A percentile compares a stretch with the other conserved stretches of the same genome.
phyloP scores from a whole-genome alignment of 23 tunicate species.

The Halocynthia aurantium region DNA sequence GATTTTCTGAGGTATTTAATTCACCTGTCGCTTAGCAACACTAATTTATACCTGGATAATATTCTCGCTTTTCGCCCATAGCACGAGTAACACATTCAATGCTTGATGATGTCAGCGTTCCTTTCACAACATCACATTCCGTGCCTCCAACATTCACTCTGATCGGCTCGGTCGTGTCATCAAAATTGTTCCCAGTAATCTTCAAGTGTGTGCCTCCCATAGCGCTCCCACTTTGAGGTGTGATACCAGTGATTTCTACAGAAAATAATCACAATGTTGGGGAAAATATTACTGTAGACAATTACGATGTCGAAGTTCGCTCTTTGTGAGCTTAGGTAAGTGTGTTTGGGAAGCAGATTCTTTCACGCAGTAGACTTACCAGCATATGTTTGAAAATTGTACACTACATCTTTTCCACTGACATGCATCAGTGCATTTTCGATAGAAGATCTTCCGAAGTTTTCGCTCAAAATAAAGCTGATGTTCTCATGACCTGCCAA shows the following conservation, averaged over 20 bases:
- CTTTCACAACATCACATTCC: constrained; percentile 17
- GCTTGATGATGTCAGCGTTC: constrained; percentile 13
- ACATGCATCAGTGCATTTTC: not conserved
- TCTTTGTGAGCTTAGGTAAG: too few relatives aligned
- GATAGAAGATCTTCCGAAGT: constrained; percentile 22
- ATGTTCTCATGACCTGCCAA: constrained; percentile 22
- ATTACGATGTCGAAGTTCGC: too few relatives aligned
- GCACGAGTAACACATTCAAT: constrained; percentile 28
- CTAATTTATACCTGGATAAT: not conserved
- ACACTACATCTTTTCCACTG: constrained; percentile 28
- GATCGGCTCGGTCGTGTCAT: constrained; percentile 21
- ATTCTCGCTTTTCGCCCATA: not conserved
- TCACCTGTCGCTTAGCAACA: too few relatives aligned
- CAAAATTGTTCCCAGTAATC: constrained; percentile 25
- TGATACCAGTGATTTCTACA: constrained; percentile 17
- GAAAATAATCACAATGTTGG: too few relatives aligned
- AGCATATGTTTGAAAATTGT: constrained; percentile 37
- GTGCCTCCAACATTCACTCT: constrained; percentile 20
- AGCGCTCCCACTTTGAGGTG: constrained; percentile 26
- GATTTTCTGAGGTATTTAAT: too few relatives aligned
- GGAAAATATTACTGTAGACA: too few relatives aligned
- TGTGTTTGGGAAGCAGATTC: too few relatives aligned
- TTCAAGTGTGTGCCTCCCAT: constrained; percentile 28
- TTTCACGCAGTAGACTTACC: constrained; percentile 6
- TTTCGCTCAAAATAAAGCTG: constrained; percentile 22